These are phyloP conservation scores for Pandion haliaetus DNA, from an alignment of 2,113 vertebrate genomes.

Conservation along the genomic window DNA sequence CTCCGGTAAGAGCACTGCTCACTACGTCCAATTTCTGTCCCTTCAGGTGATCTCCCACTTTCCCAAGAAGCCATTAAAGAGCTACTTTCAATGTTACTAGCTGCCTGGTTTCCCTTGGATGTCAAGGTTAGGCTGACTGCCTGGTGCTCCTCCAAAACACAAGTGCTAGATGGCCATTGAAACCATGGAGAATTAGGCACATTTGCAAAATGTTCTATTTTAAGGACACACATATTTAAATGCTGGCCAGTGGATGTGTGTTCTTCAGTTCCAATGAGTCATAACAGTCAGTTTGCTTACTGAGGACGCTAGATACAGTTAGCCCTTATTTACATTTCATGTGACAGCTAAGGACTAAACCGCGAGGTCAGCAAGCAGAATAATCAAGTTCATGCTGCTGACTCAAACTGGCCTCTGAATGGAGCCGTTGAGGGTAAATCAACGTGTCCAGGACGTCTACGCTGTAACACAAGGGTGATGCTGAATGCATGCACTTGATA, in stretches of 20 bases:
- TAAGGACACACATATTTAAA: background rate
- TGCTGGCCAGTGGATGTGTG: background rate
- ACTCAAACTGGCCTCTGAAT: background rate
- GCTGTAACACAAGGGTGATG: fast-evolving
- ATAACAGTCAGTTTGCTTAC: background rate
- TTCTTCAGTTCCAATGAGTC: background rate
- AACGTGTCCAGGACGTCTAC: fast-evolving
- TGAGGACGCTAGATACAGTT: background rate
- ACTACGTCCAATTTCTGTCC: background rate
- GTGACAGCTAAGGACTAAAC: background rate
- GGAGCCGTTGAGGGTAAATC: background rate
- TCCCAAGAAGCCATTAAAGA: background rate
- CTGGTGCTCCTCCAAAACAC: background rate
- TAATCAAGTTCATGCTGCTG: background rate
- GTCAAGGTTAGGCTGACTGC: background rate
- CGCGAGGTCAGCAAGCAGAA: background rate
- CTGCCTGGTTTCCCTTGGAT: background rate
- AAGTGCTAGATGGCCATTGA: background rate
- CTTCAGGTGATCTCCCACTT: background rate
- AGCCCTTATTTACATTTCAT: background rate
- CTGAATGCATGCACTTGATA: background rate
- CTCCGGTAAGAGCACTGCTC: background rate
- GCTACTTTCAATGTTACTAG: background rate
- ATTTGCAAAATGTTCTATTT: background rate
- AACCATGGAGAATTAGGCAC: background rate